A percentile compares a stretch with the other conserved stretches of the same genome.
Evolutionary conservation across 2,113 vertebrate species (phyloP).

Genomic region (Meriones unguiculatus): DNA sequence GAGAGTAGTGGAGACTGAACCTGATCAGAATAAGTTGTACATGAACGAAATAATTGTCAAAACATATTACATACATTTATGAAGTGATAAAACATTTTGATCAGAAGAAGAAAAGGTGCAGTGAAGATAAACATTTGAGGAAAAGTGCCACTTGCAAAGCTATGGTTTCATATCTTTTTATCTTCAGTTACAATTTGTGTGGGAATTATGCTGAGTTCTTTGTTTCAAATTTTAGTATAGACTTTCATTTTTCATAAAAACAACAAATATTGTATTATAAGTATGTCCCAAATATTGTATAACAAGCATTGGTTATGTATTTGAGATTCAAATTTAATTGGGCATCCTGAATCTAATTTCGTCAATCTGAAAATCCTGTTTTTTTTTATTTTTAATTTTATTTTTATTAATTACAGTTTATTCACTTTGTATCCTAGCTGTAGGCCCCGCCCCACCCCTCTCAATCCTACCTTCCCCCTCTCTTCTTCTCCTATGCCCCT

Average conservation of each 20-base stretch:
- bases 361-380: neutral
- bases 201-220: conserved; percentile 22
- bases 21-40: neutral
- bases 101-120: neutral
- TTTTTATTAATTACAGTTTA: too few species aligned
- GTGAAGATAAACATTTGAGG: neutral
- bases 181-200: neutral
- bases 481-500: too few species aligned
- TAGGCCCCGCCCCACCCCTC: too few species aligned
- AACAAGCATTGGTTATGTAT: neutral
- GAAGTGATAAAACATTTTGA: neutral
- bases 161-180: neutral
- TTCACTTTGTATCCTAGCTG: too few species aligned
- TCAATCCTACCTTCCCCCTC: too few species aligned
- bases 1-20: neutral
- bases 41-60: neutral
- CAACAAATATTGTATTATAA: neutral
- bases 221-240: conserved; percentile 1
- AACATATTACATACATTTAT: neutral
- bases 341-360: neutral
- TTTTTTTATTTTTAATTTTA: neutral
- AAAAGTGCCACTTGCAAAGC: neutral
- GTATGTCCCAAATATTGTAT: neutral
- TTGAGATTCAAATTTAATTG: conserved; percentile 53
- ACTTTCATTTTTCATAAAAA: neutral